phyloP scores from a whole-genome alignment of 2,888 invertebrate species.

The Halocaridina rubra region DNA sequence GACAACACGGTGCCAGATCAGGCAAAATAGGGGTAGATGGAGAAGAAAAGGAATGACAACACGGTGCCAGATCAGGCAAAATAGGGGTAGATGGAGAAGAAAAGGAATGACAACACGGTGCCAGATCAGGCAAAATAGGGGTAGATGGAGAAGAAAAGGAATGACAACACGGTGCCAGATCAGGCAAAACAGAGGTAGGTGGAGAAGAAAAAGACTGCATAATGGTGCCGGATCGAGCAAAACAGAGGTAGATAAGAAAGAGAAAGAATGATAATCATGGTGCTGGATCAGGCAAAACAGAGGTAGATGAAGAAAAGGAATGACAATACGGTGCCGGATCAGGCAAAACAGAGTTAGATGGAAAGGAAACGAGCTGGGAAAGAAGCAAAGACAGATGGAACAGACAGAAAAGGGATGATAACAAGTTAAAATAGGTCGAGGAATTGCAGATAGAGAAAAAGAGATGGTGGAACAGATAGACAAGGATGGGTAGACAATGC shows the following conservation, averaged over 20 bases:
- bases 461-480: neutral
- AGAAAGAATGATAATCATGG: neutral
- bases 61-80: too few species aligned
- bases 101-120: neutral
- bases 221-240: neutral
- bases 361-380: neutral
- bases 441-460: neutral
- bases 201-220: neutral
- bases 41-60: too few species aligned
- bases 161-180: neutral
- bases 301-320: neutral
- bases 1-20: neutral
- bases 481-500: neutral
- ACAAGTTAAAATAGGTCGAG: neutral
- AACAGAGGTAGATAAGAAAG: neutral
- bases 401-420: neutral
- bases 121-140: neutral
- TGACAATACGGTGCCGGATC: neutral
- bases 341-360: neutral
- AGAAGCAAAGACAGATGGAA: neutral
- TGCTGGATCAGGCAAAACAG: neutral
- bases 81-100: neutral
- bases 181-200: neutral
- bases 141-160: neutral
- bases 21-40: neutral